Base-by-base conservation (phyloP, 2,888 invertebrate genomes). In the Neoaliturus tenellus region DNA sequence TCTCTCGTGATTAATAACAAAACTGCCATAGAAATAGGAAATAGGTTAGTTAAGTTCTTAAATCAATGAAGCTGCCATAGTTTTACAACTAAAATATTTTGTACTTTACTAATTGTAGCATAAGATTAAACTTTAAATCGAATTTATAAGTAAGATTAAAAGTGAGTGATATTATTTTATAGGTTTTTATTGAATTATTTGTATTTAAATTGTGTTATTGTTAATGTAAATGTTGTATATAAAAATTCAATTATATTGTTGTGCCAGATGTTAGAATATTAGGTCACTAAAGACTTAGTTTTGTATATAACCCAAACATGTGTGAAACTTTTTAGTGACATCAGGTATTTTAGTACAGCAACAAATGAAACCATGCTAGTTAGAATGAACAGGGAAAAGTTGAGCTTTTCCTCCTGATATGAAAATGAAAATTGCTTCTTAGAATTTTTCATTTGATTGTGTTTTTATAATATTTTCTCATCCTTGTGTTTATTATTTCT, bases 141-240 rank as follows among this genome's bases (percentile, higher is more conserved):
- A 62, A 28, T 62, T 62, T 5, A 17, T 62, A 28, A 28, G 28
- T 62, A 62, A 25, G 62, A 62, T 62, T 14, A 51, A n/a, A 51
- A 51, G 20, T 62, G 14, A 62, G 62, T 62, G 28, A 28, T 62
- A 62, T 62, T 62, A 20, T 62, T 62, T 62, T 62, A 62, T 62
- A 51, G 51, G n/a, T 51, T 51, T 51, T 51, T 23, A 62, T 62
- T 28, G 17, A 14, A 25, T 62, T 62, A 62, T 62, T 62, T 28
- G 12, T 8, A 28, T 62, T 62, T 62, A 17, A 31, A 62, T 62
- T 62, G 28, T 62, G 31, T 69, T 69, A 69, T 39, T 39, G 69
- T 69, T 69, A 39, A 6, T 69, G 69, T 69, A 69, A 69, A 69
- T 69, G 23, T 5, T 69, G 69, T 69, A 69, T 12, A 69, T 69